Evolutionary conservation across 2,797 vertebrate genomes (phyloP).

Genomic region (Tragelaphus oryx): DNA sequence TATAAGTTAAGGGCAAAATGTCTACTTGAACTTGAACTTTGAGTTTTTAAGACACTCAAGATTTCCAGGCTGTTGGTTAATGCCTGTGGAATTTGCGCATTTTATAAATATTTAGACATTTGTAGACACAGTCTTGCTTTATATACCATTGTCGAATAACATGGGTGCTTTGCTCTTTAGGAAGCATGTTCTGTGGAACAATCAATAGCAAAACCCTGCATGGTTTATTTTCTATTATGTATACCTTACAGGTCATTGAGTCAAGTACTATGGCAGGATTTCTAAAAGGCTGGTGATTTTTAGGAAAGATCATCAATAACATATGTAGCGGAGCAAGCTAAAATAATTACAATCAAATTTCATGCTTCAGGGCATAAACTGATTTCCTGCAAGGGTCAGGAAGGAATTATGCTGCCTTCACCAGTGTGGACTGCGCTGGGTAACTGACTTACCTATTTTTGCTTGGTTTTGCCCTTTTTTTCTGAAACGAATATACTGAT

Average conservation of each 20-base stretch:
- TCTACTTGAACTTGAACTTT: neutral
- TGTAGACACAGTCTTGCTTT: neutral
- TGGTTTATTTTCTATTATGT: conserved; percentile 59
- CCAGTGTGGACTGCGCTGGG: neutral
- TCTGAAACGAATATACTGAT: neutral
- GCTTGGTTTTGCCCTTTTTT: conserved; percentile 8
- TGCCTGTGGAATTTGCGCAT: neutral
- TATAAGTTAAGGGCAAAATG: neutral
- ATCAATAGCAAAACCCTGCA: conserved; percentile 40
- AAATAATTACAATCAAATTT: conserved; percentile 76
- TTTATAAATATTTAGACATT: conserved; percentile 1
- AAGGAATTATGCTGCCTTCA: neutral
- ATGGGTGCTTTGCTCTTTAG: neutral
- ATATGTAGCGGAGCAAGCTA: conserved; percentile 66
- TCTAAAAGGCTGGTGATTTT: conserved; percentile 66
- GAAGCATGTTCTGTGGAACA: neutral
- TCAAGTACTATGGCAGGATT: conserved; percentile 65
- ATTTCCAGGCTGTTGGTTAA: neutral
- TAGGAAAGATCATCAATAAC: conserved; percentile 73
- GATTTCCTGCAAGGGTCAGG: conserved; percentile 64
- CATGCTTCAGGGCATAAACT: conserved; percentile 67
- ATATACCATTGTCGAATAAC: neutral
- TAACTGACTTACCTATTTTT: conserved; percentile 18
- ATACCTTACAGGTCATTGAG: conserved; percentile 59
- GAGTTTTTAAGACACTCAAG: neutral